Evolutionary conservation across 92 coral and sea anemone species (phyloP).

Genomic region (Phenganax marumi): DNA sequence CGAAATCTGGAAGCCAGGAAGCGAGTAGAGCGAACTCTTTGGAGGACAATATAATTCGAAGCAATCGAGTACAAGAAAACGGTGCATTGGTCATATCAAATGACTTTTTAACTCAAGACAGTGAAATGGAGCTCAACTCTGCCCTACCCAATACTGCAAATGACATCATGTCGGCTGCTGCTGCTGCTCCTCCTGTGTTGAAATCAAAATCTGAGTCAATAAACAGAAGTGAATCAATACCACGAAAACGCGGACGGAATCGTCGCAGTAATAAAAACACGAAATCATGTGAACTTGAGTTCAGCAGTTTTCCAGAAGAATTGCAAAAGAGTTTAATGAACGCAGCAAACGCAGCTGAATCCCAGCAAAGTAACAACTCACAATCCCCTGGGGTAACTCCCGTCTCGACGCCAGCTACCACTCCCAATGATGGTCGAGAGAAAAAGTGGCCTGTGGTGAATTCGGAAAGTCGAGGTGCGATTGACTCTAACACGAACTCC

Average conservation of each 20-base stretch:
- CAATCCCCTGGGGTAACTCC: constrained; percentile 49
- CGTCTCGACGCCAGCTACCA: constrained; percentile 47
- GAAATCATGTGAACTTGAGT: constrained; percentile 98
- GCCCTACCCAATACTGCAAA: constrained; percentile 69
- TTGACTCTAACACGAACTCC: neutral
- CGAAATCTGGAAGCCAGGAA: neutral
- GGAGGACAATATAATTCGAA: constrained; percentile 25
- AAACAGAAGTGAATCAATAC: constrained; percentile 24
- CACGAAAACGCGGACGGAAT: constrained; percentile 37
- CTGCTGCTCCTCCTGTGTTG: constrained; percentile 22
- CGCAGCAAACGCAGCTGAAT: constrained; percentile 70
- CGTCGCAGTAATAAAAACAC: constrained; percentile 67
- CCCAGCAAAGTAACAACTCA: constrained; percentile 45
- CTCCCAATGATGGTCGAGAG: constrained; percentile 12
- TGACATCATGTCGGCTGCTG: constrained; percentile 51
- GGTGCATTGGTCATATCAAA: constrained; percentile 36
- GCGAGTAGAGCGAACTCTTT: constrained; percentile 14
- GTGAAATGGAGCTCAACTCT: constrained; percentile 62
- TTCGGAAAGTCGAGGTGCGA: neutral
- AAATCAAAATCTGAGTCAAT: constrained; percentile 19
- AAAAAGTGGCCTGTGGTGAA: constrained; percentile 4
- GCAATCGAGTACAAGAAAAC: constrained; percentile 7
- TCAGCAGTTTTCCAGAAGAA: constrained; percentile 63
- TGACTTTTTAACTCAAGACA: constrained; percentile 31
- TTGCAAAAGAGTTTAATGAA: constrained; percentile 84